These are phyloP conservation scores for Bacillus rossius DNA, from an alignment of 1,140 invertebrate genomes.

Conservation along the genomic window DNA sequence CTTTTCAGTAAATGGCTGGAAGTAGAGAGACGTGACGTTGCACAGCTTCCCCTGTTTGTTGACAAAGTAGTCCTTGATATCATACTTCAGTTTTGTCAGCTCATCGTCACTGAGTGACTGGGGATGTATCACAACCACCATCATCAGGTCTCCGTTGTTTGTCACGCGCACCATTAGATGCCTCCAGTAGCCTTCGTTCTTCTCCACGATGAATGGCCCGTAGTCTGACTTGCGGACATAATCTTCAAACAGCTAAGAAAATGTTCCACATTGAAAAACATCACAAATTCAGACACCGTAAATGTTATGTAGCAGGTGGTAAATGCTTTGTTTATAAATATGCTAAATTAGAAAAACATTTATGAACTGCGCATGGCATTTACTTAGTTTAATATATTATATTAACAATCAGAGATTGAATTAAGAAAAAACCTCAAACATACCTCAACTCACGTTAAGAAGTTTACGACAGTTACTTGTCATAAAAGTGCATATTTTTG, in stretches of 20 bases:
- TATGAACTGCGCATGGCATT: no score
- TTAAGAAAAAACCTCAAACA: no score
- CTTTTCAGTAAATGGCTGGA: slow-evolving; percentile 35
- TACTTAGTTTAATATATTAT: no score
- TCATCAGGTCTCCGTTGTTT: slow-evolving; percentile 45
- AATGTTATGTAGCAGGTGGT: no score
- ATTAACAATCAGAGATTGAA: no score
- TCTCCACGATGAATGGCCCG: slow-evolving; percentile 47
- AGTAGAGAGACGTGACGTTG: slow-evolving; percentile 51
- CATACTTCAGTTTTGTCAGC: slow-evolving; percentile 38
- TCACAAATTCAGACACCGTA: not conserved
- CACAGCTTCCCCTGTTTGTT: slow-evolving; percentile 23
- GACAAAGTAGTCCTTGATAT: slow-evolving; percentile 33
- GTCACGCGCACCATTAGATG: slow-evolving; percentile 54
- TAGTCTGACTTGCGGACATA: slow-evolving; percentile 23
- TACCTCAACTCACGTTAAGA: no score
- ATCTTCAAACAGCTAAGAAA: slow-evolving; percentile 23
- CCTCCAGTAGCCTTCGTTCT: slow-evolving; percentile 53
- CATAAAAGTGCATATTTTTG: no score
- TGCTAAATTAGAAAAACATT: no score
- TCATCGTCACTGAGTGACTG: slow-evolving; percentile 36
- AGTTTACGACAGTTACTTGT: no score
- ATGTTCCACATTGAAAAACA: not conserved
- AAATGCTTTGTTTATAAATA: no score
- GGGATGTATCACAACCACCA: slow-evolving; percentile 47